These are phyloP conservation scores for Nipponacmea schrenckii DNA, from an alignment of 2,888 invertebrate genomes.

Conservation along the genomic window DNA sequence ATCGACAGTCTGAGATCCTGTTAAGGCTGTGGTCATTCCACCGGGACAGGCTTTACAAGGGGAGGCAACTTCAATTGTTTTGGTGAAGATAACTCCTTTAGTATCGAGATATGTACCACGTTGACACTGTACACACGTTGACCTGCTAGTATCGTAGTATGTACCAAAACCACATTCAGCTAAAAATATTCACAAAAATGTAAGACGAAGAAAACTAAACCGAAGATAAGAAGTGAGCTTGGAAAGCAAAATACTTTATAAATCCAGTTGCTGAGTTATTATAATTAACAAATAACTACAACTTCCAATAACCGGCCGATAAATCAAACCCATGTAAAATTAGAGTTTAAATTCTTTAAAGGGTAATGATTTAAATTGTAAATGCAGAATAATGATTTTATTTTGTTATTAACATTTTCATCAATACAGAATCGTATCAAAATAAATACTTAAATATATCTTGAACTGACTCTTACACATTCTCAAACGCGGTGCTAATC, in stretches of 20 bases:
- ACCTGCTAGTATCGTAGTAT: constrained; percentile 31
- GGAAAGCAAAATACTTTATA: not conserved
- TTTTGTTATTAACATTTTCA: too few relatives aligned
- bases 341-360: too few relatives aligned
- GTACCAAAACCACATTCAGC: constrained; percentile 46
- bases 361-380: too few relatives aligned
- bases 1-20: constrained; percentile 22
- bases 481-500: too few relatives aligned
- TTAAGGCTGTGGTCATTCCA: constrained; percentile 28
- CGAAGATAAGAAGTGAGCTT: not conserved
- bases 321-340: too few relatives aligned
- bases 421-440: too few relatives aligned
- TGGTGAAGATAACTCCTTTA: constrained; percentile 19
- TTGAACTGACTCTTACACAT: too few relatives aligned
- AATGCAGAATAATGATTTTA: too few relatives aligned
- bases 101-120: constrained; percentile 36
- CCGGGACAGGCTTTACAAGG: constrained; percentile 34
- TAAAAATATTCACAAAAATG: constrained; percentile 24
- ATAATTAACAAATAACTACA: not conserved
- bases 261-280: not conserved
- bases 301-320: not conserved
- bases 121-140: constrained; percentile 39
- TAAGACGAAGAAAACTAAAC: not conserved
- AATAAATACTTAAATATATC: too few relatives aligned
- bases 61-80: not conserved